Evolutionary conservation across 2,888 invertebrate species (phyloP).

Genomic region (Anodontia alba): DNA sequence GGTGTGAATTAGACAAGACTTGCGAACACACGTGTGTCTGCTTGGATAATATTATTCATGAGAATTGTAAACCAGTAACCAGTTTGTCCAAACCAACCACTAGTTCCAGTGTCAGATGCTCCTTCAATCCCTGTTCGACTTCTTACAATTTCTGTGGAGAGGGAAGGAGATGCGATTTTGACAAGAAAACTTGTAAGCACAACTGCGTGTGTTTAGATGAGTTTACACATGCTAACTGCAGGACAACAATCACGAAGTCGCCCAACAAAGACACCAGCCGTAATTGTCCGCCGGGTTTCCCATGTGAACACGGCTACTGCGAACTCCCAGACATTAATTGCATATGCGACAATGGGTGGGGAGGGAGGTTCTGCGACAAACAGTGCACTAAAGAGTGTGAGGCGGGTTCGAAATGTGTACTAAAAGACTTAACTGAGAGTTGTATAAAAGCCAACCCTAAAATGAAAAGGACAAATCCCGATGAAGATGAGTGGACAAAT

Average conservation of each 20-base stretch:
- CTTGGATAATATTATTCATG: neutral
- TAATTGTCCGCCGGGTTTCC: neutral
- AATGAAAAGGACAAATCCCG: neutral
- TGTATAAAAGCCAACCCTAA: neutral
- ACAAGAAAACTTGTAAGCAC: neutral
- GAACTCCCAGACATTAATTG: neutral
- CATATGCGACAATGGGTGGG: neutral
- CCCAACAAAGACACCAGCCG: neutral
- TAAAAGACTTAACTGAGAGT: neutral
- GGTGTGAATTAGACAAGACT: neutral
- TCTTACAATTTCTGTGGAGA: neutral
- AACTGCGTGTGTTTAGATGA: neutral
- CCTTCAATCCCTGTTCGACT: constrained; percentile 2
- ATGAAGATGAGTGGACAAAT: neutral
- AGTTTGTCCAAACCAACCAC: neutral
- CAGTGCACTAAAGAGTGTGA: neutral
- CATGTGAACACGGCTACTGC: constrained; percentile 5
- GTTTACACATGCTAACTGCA: neutral
- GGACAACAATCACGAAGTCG: neutral
- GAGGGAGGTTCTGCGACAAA: neutral
- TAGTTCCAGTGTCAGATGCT: neutral
- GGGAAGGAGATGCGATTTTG: neutral
- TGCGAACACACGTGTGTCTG: neutral
- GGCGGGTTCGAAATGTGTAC: neutral
- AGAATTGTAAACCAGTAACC: neutral